Evolutionary conservation across 2,797 vertebrate species (phyloP).

Genomic region (Danio aesculapii): DNA sequence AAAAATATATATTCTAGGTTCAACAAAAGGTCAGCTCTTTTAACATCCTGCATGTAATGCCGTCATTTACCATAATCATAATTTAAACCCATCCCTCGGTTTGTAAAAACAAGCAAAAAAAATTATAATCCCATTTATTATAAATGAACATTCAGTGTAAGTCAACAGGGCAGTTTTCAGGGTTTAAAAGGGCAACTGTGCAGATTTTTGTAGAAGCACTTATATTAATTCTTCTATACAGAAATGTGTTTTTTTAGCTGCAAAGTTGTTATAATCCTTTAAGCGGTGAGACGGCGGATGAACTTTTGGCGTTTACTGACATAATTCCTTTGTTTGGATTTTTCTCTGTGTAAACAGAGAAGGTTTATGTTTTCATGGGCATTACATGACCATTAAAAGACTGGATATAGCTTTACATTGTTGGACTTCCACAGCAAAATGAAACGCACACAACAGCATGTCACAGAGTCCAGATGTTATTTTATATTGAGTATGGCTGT

Average conservation of each 20-base stretch:
- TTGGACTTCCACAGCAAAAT: not conserved
- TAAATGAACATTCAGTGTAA: not conserved
- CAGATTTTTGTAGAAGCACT: not conserved
- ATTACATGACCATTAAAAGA: not conserved
- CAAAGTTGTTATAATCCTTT: constrained; percentile 33
- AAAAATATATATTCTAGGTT: not conserved
- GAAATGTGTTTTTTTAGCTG: not conserved
- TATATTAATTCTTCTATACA: constrained; percentile 12
- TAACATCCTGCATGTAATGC: not conserved
- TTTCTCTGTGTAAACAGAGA: constrained; percentile 6
- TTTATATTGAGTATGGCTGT: not conserved
- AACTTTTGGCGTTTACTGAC: constrained; percentile 13
- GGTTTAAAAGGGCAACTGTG: not conserved
- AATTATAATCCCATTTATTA: not conserved
- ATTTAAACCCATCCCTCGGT: not conserved
- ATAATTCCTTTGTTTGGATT: constrained; percentile 32
- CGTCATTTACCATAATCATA: not conserved
- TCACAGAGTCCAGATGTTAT: not conserved
- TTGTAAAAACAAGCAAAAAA: not conserved
- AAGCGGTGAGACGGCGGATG: not conserved
- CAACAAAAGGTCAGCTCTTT: constrained; percentile 2
- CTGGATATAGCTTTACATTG: not conserved
- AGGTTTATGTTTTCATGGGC: not conserved
- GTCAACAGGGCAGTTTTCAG: constrained; percentile 6
- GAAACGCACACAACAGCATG: not conserved